Conservation (phyloP, 2,888 invertebrate species). For the Drosophila melanocephala region DNA sequence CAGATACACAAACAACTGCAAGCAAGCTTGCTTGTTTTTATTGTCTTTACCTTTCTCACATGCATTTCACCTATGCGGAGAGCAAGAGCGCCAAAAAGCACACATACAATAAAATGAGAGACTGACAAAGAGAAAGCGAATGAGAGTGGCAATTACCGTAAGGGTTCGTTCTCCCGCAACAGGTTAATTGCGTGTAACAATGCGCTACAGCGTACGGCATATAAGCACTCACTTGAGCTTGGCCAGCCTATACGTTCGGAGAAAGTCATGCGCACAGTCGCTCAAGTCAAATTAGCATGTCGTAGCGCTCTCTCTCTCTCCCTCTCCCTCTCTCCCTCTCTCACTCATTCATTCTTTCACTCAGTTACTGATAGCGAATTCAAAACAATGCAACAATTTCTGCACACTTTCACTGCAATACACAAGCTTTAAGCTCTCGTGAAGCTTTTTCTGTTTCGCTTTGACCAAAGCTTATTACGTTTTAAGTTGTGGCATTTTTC, state of each 20-base stretch:
- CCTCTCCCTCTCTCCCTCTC: constrained; percentile 12
- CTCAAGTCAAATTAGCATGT: constrained; percentile 7
- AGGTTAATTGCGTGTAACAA: constrained; percentile 58
- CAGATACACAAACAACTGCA: constrained; percentile 61
- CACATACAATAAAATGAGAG: constrained; percentile 14
- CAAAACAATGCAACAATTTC: constrained; percentile 75
- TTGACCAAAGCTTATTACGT: constrained; percentile 61
- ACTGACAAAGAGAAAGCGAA: constrained; percentile 5
- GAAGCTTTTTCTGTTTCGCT: constrained; percentile 44
- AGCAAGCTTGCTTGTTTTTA: constrained; percentile 48
- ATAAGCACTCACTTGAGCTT: constrained; percentile 19
- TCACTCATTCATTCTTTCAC: constrained; percentile 6
- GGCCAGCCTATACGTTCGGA: constrained; percentile 9
- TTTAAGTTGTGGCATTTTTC: constrained; percentile 71
- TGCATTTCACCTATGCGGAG: constrained; percentile 33
- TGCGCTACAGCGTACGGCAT: constrained; percentile 46
- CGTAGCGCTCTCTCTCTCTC: constrained; percentile 15
- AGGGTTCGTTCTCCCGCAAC: constrained; percentile 60
- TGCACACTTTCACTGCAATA: constrained; percentile 71
- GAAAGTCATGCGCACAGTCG: constrained; percentile 59
- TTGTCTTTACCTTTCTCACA: constrained; percentile 33
- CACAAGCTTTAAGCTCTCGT: constrained; percentile 49
- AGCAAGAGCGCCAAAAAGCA: constrained; percentile 31
- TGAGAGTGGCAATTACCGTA: constrained; percentile 11
- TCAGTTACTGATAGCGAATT: constrained; percentile 30